Percentiles rank a stretch among this genome's conserved stretches.
These are phyloP conservation scores for Propithecus perrieri DNA, from an alignment of 2,797 vertebrate species.

Conservation along the genomic window DNA sequence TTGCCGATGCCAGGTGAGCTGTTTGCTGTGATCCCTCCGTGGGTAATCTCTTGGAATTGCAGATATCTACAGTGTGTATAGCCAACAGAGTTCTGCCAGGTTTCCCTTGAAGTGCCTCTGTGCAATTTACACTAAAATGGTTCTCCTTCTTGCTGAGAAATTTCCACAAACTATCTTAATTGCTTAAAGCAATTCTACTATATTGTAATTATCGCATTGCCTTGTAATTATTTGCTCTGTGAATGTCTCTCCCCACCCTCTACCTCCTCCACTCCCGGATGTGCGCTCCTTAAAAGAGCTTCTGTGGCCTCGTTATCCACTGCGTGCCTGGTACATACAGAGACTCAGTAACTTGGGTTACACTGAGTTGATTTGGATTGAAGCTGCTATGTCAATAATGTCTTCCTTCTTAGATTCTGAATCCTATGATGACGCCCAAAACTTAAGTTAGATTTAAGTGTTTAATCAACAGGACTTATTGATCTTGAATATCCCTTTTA, in stretches of 20 bases:
- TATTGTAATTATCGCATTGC: conserved; percentile 37
- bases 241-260: background rate
- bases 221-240: conserved; percentile 56
- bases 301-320: background rate
- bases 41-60: background rate
- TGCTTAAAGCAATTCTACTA: conserved; percentile 37
- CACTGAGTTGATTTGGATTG: background rate
- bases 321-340: background rate
- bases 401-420: conserved; percentile 48
- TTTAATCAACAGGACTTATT: background rate
- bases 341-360: background rate
- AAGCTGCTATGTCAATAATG: background rate
- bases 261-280: background rate
- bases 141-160: conserved; percentile 21
- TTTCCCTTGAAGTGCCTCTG: background rate
- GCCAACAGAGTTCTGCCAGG: background rate
- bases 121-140: background rate
- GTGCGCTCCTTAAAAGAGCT: background rate
- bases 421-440: background rate
- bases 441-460: background rate
- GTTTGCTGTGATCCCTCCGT: background rate
- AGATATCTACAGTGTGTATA: background rate
- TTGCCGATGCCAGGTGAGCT: background rate
- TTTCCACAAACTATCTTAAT: conserved; percentile 27
- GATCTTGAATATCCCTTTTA: background rate